Conservation (phyloP, 2,797 vertebrate genomes). For the Neosilurus mollespiculum region DNA sequence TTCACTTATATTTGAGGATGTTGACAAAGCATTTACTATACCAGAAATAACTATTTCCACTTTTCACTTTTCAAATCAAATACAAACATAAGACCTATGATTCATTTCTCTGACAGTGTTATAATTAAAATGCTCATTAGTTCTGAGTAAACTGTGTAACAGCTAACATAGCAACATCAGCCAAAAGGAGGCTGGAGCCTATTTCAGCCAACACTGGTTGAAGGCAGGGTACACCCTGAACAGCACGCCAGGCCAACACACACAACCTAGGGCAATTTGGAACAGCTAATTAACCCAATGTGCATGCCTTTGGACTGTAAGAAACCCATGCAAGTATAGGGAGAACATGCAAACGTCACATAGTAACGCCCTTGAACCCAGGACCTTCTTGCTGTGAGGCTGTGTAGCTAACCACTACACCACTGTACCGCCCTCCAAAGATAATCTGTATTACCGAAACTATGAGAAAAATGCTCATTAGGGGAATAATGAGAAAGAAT, state of each 20-base stretch:
- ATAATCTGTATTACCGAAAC: not conserved
- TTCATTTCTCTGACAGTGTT: not conserved
- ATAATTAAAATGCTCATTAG: not conserved
- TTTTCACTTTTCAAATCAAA: not conserved
- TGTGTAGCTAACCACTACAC: too few relatives aligned
- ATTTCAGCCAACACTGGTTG: too few relatives aligned
- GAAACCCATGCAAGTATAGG: too few relatives aligned
- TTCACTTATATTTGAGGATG: conserved; percentile 19
- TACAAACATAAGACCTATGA: not conserved
- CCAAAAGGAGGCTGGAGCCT: too few relatives aligned
- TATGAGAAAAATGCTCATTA: not conserved
- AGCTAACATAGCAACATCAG: not conserved
- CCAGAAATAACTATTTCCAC: not conserved
- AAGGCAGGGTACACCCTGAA: too few relatives aligned
- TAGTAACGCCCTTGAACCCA: too few relatives aligned
- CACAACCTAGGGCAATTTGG: too few relatives aligned
- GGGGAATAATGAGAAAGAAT: not conserved
- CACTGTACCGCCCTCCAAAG: not conserved
- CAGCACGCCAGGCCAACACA: too few relatives aligned
- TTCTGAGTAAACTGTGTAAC: not conserved
- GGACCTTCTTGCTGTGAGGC: too few relatives aligned
- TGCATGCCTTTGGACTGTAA: too few relatives aligned
- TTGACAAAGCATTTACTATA: not conserved
- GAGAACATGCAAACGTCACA: too few relatives aligned
- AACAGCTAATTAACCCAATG: too few relatives aligned